Percentiles rank a stretch among this genome's conserved stretches.
Conservation (phyloP, 2,113 vertebrate species). For the Rhinolophus ferrumequinum region DNA sequence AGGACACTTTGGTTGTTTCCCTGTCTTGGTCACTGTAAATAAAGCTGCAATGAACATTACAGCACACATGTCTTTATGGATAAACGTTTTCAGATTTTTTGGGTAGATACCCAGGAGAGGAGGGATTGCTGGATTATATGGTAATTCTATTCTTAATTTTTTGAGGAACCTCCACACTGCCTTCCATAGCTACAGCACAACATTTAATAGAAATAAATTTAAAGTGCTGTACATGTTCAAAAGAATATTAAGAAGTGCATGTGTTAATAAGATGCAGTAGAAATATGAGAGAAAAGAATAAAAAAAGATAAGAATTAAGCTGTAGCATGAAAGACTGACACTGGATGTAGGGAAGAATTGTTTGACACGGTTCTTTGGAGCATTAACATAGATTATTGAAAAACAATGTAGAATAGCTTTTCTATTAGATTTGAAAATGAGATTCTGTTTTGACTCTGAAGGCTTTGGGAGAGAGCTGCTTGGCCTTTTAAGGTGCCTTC, state of each 20-base stretch:
- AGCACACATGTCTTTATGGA: no score
- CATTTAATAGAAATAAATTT: not conserved
- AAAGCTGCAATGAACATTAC: no score
- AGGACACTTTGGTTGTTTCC: no score
- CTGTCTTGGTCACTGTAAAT: no score
- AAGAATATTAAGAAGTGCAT: not conserved
- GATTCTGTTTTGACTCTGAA: conserved; percentile 34
- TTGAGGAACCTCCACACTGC: no score
- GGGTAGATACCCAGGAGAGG: no score
- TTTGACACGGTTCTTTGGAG: conserved; percentile 29
- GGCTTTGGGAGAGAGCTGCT: not conserved
- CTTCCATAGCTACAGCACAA: not conserved
- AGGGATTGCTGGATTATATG: no score
- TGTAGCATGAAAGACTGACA: not conserved
- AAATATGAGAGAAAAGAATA: conserved; percentile 11
- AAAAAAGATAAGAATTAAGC: not conserved
- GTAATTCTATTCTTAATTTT: no score
- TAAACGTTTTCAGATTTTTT: no score
- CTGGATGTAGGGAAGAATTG: conserved; percentile 29
- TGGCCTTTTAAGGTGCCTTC: conserved; percentile 27
- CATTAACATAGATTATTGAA: conserved; percentile 42
- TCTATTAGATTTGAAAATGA: conserved; percentile 49
- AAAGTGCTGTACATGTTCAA: conserved; percentile 25
- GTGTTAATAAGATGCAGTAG: not conserved
- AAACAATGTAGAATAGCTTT: conserved; percentile 33